Evolutionary conservation across 2,888 invertebrate species (phyloP).

Genomic region (Falcaria lacertinaria): DNA sequence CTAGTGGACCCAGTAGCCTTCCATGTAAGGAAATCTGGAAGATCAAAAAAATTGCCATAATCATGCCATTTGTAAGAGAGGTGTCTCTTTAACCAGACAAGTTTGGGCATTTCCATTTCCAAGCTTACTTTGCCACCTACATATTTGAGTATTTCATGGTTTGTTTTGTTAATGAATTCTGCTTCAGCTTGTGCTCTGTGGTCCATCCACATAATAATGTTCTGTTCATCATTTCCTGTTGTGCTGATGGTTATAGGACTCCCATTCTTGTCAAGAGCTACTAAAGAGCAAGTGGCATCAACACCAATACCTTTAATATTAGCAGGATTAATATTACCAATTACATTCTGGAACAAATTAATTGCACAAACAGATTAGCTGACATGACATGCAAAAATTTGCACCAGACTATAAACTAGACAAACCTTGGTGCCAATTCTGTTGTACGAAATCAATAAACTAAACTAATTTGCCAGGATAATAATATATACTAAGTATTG

Average conservation of each 20-base stretch:
- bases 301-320: slow-evolving; percentile 93
- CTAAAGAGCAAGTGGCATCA: slow-evolving; percentile 97
- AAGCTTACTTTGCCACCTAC: slow-evolving; percentile 95
- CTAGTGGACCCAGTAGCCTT: slow-evolving; percentile 87
- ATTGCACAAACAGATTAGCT: too few relatives aligned
- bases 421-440: too few relatives aligned
- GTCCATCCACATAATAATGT: slow-evolving; percentile 96
- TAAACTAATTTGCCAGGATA: too few relatives aligned
- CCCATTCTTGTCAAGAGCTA: slow-evolving; percentile 85
- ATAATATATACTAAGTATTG: too few relatives aligned
- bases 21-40: slow-evolving; percentile 97
- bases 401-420: too few relatives aligned
- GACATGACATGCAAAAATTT: too few relatives aligned
- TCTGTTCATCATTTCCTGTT: slow-evolving; percentile 83
- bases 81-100: slow-evolving; percentile 93
- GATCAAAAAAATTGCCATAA: slow-evolving; percentile 90
- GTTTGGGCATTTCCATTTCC: slow-evolving; percentile 98
- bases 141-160: slow-evolving; percentile 88
- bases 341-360: slow-evolving; percentile 79
- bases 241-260: slow-evolving; percentile 85
- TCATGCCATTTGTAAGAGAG: slow-evolving; percentile 83
- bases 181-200: slow-evolving; percentile 92
- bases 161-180: slow-evolving; percentile 85
- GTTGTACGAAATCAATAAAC: too few relatives aligned
- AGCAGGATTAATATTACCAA: slow-evolving; percentile 68